Percentiles rank a stretch among this genome's conserved stretches.
These are phyloP conservation scores for Zosterops lateralis DNA, from an alignment of 2,113 vertebrate species.

Conservation along the genomic window DNA sequence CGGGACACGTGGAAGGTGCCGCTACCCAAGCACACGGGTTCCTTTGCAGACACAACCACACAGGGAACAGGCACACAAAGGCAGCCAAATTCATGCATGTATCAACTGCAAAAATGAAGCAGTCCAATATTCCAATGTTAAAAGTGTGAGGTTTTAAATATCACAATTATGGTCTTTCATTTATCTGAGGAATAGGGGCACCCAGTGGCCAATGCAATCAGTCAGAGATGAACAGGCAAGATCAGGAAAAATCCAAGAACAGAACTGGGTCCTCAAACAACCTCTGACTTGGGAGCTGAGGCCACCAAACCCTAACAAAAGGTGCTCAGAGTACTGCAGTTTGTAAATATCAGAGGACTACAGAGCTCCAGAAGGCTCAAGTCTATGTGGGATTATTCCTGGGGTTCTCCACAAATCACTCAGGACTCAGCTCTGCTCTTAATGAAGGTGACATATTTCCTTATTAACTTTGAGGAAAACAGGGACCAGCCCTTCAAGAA, in stretches of 20 bases:
- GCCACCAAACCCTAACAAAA: neutral
- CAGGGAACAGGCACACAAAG: neutral
- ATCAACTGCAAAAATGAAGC: neutral
- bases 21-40: neutral
- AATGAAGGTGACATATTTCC: neutral
- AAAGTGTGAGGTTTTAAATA: neutral
- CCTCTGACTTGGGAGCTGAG: neutral
- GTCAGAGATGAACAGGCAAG: neutral
- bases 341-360: neutral
- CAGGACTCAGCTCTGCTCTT: neutral
- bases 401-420: neutral
- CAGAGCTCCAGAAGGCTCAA: neutral
- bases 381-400: neutral
- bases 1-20: neutral
- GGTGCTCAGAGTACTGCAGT: neutral
- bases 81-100: neutral
- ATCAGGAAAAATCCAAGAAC: neutral
- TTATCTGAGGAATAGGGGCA: neutral
- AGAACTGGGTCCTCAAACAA: neutral
- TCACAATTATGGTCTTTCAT: neutral
- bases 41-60: neutral
- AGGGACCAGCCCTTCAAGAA: neutral
- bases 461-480: neutral
- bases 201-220: neutral
- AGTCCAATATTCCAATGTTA: neutral